phyloP scores from a whole-genome alignment of 2,113 vertebrate species.

The Stegostoma tigrinum region DNA sequence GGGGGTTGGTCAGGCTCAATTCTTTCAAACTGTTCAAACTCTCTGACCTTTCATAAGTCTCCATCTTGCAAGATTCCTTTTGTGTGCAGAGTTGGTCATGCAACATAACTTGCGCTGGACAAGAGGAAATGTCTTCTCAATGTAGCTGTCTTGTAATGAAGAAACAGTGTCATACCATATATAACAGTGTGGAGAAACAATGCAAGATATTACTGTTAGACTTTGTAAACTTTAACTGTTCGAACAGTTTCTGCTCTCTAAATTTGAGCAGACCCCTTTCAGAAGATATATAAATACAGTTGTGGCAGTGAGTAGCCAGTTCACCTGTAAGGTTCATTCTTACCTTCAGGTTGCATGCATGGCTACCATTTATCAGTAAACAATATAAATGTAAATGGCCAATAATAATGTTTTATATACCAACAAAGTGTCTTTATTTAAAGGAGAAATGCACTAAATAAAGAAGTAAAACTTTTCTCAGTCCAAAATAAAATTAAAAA shows the following conservation, averaged over 20 bases:
- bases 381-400: background rate
- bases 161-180: background rate
- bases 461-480: background rate
- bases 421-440: background rate
- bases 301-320: background rate
- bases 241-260: background rate
- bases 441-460: background rate
- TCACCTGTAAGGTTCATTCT: background rate
- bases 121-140: background rate
- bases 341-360: background rate
- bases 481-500: background rate
- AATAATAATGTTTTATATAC: background rate
- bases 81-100: background rate
- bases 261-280: background rate
- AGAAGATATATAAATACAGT: background rate
- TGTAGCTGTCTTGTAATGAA: background rate
- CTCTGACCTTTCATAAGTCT: background rate
- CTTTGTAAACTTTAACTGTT: background rate
- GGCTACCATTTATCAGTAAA: background rate
- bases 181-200: background rate
- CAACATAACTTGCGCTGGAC: background rate
- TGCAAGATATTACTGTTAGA: background rate
- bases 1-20: background rate
- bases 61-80: background rate
- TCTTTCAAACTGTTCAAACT: background rate